phyloP scores from a whole-genome alignment of 2,797 vertebrate genomes.

The Paramormyrops hopkinsi region DNA sequence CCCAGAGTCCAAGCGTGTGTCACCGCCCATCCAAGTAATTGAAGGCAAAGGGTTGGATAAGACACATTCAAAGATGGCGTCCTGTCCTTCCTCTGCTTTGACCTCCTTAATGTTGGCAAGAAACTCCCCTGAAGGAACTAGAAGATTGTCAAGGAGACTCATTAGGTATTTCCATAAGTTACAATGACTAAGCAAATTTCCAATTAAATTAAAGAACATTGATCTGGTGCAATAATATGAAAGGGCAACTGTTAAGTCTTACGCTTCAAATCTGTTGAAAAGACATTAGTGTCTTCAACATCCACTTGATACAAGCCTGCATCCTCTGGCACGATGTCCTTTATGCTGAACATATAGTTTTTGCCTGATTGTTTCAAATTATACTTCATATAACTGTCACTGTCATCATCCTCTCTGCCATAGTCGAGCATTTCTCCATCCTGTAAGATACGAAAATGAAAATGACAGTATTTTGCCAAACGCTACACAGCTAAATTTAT shows the following conservation, averaged over 20 bases:
- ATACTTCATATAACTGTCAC: slow-evolving; percentile 59
- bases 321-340: slow-evolving; percentile 70
- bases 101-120: slow-evolving; percentile 60
- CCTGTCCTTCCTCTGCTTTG: slow-evolving; percentile 56
- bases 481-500: background rate
- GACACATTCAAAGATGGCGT: slow-evolving; percentile 65
- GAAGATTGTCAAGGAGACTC: slow-evolving; percentile 15
- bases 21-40: slow-evolving; percentile 70
- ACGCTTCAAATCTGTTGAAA: slow-evolving; percentile 75
- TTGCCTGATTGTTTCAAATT: slow-evolving; percentile 58
- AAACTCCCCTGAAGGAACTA: slow-evolving; percentile 60
- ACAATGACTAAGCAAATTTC: background rate
- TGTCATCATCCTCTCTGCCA: slow-evolving; percentile 42
- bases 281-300: slow-evolving; percentile 68
- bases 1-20: slow-evolving; percentile 47
- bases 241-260: slow-evolving; percentile 27
- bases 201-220: background rate
- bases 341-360: slow-evolving; percentile 65
- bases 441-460: slow-evolving; percentile 44
- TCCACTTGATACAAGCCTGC: slow-evolving; percentile 76
- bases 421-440: slow-evolving; percentile 69
- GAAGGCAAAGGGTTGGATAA: slow-evolving; percentile 62
- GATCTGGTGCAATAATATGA: background rate
- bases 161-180: background rate
- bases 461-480: background rate